A percentile compares a stretch with the other conserved stretches of the same genome.
Evolutionary conservation across 2,113 vertebrate species (phyloP).

Genomic region (Grus americana): DNA sequence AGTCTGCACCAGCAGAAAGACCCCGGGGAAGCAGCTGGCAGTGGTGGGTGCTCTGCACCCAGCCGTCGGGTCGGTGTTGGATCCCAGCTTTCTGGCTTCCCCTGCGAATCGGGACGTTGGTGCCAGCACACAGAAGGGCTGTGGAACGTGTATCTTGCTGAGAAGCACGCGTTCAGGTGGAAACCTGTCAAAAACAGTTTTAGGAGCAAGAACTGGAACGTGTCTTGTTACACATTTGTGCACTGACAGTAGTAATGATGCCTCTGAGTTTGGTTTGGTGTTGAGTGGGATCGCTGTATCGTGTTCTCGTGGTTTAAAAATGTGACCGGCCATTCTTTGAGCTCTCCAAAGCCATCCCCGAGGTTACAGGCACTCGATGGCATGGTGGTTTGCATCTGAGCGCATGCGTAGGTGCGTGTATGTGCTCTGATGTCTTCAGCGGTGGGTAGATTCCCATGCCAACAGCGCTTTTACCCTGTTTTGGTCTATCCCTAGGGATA

Average conservation of each 20-base stretch:
- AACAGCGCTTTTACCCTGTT: background rate
- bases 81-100: background rate
- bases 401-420: accelerated
- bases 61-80: accelerated
- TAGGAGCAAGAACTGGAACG: background rate
- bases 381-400: background rate
- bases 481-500: background rate
- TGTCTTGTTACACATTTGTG: background rate
- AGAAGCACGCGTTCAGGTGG: accelerated
- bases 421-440: background rate
- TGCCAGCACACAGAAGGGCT: background rate
- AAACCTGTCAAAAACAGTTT: background rate
- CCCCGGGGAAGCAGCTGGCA: background rate
- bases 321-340: background rate
- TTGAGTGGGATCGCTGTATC: accelerated
- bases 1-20: background rate
- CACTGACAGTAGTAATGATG: background rate
- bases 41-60: background rate
- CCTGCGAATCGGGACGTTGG: background rate
- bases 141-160: accelerated
- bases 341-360: background rate
- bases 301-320: background rate
- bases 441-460: accelerated
- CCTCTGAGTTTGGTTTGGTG: background rate
- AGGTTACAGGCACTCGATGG: accelerated